These are phyloP conservation scores for Apeira syringaria DNA, from an alignment of 2,888 invertebrate genomes.

Conservation along the genomic window DNA sequence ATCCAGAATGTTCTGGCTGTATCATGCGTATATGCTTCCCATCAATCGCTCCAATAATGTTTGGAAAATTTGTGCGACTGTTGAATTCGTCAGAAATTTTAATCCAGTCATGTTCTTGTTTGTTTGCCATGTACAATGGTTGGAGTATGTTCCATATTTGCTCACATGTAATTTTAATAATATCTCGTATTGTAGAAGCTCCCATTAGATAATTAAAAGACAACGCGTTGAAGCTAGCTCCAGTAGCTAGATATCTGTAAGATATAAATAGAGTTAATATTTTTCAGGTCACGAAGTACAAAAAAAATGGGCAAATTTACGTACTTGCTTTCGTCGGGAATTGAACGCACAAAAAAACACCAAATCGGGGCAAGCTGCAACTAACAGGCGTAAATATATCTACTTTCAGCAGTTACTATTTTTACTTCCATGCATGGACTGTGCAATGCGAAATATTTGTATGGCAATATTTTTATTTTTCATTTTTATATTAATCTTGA, in stretches of 20 bases:
- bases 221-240: constrained; percentile 35
- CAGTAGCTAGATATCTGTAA: constrained; percentile 39
- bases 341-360: constrained; percentile 30
- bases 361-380: constrained; percentile 30
- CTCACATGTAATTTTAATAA: constrained; percentile 37
- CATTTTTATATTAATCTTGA: too few relatives aligned
- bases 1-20: constrained; percentile 31
- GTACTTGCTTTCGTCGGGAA: constrained; percentile 30
- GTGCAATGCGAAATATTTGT: too few relatives aligned
- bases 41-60: constrained; percentile 42
- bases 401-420: constrained; percentile 30
- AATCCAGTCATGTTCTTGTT: constrained; percentile 31
- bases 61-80: constrained; percentile 40
- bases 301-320: constrained; percentile 25
- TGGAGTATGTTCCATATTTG: constrained; percentile 27
- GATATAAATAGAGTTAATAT: constrained; percentile 9
- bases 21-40: constrained; percentile 38
- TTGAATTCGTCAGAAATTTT: constrained; percentile 38
- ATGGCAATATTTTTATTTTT: too few relatives aligned
- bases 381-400: constrained; percentile 32
- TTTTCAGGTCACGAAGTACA: constrained; percentile 27
- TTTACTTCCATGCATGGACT: constrained; percentile 32
- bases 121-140: constrained; percentile 19
- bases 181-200: constrained; percentile 27
- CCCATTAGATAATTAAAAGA: constrained; percentile 37